phyloP scores from a whole-genome alignment of 2,888 invertebrate species.

The Ornithoptera alexandrae region DNA sequence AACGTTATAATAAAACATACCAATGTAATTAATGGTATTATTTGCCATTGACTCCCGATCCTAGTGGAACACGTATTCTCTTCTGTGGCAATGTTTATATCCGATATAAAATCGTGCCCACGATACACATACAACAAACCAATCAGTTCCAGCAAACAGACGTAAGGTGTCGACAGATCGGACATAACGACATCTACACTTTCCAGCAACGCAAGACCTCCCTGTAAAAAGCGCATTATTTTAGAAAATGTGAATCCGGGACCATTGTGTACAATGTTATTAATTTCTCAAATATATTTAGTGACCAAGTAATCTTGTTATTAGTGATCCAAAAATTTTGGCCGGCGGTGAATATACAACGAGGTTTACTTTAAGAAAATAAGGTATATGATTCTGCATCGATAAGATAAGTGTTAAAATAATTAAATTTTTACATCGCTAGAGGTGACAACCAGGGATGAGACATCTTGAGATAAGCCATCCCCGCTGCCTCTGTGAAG shows the following conservation, averaged over 20 bases:
- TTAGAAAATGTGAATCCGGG: not conserved
- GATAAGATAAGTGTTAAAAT: no score
- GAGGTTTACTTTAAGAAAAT: no score
- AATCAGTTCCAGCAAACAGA: constrained; percentile 56
- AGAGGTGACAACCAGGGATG: no score
- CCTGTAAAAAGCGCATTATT: constrained; percentile 42
- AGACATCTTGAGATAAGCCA: no score
- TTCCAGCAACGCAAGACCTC: constrained; percentile 61
- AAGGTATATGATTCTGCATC: no score
- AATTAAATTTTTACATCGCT: no score
- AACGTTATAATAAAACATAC: constrained; percentile 42
- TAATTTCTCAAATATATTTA: no score
- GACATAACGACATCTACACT: constrained; percentile 58
- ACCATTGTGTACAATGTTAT: no score
- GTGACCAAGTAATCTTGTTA: no score
- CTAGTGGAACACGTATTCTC: constrained; percentile 60
- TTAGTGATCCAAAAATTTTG: no score
- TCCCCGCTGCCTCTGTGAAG: no score
- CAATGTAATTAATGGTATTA: constrained; percentile 55
- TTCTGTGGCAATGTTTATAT: constrained; percentile 64
- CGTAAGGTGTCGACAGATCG: constrained; percentile 51
- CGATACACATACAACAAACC: constrained; percentile 61
- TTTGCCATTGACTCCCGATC: constrained; percentile 56
- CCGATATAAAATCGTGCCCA: constrained; percentile 62
- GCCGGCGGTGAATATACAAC: no score